Evolutionary conservation across 1,140 invertebrate species (phyloP).

Genomic region (Drosophila erecta): DNA sequence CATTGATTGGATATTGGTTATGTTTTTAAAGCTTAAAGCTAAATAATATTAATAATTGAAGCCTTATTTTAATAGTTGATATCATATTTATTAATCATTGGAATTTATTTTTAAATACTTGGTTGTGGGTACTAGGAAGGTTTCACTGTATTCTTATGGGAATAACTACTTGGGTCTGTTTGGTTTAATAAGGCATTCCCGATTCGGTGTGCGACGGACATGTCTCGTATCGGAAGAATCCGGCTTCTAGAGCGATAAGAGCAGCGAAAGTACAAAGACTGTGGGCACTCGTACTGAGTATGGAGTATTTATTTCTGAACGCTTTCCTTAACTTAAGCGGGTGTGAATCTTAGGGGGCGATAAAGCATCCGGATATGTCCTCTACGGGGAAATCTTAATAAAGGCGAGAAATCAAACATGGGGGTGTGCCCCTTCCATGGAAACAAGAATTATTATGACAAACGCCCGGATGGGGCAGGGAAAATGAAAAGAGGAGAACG

Average conservation of each 20-base stretch:
- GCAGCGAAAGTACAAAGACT: conserved; percentile 21
- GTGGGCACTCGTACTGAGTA: conserved; percentile 5
- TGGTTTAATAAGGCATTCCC: not conserved
- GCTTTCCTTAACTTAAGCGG: conserved; percentile 30
- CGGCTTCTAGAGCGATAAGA: conserved; percentile 13
- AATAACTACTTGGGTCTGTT: not conserved
- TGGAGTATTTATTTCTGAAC: conserved; percentile 1
- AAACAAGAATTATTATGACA: conserved; percentile 59
- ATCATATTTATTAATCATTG: not conserved
- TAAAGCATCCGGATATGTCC: not conserved
- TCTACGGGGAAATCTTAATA: not conserved
- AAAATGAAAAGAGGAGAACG: conserved; percentile 38
- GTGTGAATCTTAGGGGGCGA: not conserved
- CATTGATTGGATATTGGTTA: too few species aligned
- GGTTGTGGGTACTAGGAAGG: not conserved
- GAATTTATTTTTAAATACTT: not conserved
- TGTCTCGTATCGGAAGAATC: conserved; percentile 1
- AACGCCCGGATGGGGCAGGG: conserved; percentile 28
- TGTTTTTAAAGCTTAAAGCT: too few species aligned
- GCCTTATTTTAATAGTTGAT: too few species aligned
- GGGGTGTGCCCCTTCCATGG: conserved; percentile 13
- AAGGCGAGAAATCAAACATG: conserved; percentile 8
- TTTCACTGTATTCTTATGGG: not conserved
- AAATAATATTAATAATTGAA: too few species aligned
- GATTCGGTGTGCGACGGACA: not conserved